Evolutionary conservation across 2,888 invertebrate genomes (phyloP).

Genomic region (Loripinus fragilis): DNA sequence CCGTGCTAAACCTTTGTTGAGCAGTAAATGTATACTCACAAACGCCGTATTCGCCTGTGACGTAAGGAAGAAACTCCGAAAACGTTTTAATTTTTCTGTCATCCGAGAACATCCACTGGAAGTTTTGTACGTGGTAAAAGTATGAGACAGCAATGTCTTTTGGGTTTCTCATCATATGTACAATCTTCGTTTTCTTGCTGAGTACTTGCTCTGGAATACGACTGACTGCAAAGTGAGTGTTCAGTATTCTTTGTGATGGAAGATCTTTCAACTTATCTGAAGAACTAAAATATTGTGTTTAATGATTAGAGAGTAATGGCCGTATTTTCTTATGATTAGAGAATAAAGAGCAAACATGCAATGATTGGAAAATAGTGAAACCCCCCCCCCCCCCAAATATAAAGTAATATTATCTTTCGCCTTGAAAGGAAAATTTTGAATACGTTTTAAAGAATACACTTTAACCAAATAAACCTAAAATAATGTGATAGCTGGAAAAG

Average conservation of each 20-base stretch:
- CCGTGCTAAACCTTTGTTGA: no score
- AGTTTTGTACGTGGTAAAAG: constrained; percentile 4
- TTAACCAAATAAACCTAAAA: no score
- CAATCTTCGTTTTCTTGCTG: background rate
- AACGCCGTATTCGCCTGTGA: constrained; percentile 1
- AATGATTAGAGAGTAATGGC: no score
- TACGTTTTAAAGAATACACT: no score
- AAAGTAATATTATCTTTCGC: no score
- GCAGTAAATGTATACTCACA: constrained; percentile 4
- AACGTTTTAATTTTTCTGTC: background rate
- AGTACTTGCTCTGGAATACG: background rate
- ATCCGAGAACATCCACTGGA: background rate
- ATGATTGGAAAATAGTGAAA: no score
- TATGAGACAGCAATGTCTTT: constrained; percentile 13
- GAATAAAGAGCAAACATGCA: no score
- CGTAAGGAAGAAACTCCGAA: background rate
- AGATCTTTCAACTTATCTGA: background rate
- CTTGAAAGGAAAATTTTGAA: no score
- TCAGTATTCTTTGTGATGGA: constrained; percentile 1
- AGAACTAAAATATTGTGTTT: no score
- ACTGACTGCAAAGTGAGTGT: background rate
- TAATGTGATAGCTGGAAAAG: no score
- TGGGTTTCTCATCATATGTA: constrained; percentile 9
- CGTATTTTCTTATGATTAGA: no score
- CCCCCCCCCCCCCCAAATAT: no score